A percentile compares a stretch with the other conserved stretches of the same genome.
Conservation (phyloP, 2,888 invertebrate genomes). For the Cyclophora punctaria region DNA sequence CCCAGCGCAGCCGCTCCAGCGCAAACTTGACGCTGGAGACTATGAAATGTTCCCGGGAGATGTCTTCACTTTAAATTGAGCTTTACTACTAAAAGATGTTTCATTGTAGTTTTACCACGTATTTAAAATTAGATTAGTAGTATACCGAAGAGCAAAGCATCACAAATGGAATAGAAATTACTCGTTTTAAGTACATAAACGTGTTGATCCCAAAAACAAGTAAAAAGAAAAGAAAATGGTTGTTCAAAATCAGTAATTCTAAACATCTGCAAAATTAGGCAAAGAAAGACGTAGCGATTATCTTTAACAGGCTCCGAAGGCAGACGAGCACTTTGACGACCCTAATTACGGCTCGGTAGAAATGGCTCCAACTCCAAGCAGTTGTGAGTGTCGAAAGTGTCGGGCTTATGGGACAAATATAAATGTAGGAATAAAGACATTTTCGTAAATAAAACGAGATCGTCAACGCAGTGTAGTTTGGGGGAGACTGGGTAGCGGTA, state of each 20-base stretch:
- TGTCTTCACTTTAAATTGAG: slow-evolving; percentile 15
- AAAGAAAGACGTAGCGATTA: slow-evolving; percentile 15
- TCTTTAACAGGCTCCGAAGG: slow-evolving; percentile 15
- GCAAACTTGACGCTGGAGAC: slow-evolving; percentile 31
- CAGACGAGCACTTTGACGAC: slow-evolving; percentile 13
- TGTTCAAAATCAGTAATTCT: slow-evolving; percentile 3
- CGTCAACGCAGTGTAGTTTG: background rate
- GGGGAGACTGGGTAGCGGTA: slow-evolving; percentile 3
- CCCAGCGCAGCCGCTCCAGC: slow-evolving; percentile 28
- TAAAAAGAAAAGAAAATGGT: too few species aligned
- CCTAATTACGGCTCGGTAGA: slow-evolving; percentile 15
- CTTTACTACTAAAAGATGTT: background rate
- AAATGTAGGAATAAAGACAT: slow-evolving; percentile 14
- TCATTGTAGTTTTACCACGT: background rate
- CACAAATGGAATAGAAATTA: slow-evolving; percentile 18
- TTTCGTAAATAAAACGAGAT: slow-evolving; percentile 6
- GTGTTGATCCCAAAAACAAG: too few species aligned
- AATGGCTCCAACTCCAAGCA: slow-evolving; percentile 11
- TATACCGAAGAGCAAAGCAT: background rate
- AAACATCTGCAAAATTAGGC: slow-evolving; percentile 12
- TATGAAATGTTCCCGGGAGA: slow-evolving; percentile 31
- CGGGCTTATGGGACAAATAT: slow-evolving; percentile 13
- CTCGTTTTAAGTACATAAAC: too few species aligned
- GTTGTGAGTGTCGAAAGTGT: slow-evolving; percentile 10
- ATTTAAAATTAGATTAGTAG: too few species aligned